These are phyloP conservation scores for Heterotilapia buettikoferi DNA, from an alignment of 2,113 vertebrate genomes.

Conservation along the genomic window DNA sequence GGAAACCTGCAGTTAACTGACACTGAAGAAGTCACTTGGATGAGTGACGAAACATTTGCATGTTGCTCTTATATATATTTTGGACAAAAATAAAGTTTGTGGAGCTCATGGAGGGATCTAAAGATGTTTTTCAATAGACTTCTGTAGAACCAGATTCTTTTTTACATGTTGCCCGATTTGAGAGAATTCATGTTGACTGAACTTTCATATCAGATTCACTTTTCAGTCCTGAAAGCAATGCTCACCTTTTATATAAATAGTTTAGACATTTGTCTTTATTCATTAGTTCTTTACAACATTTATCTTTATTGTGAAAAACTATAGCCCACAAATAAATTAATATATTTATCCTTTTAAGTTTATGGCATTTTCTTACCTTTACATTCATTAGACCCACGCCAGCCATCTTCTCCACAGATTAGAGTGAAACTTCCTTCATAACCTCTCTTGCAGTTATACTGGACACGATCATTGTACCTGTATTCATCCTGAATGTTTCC, in stretches of 20 bases:
- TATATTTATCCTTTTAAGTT: background rate
- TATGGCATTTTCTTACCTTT: background rate
- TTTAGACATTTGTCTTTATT: background rate
- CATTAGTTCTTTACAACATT: rapidly evolving
- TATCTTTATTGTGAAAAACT: background rate
- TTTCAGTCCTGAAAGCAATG: background rate
- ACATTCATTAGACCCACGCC: rapidly evolving
- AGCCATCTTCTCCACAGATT: rapidly evolving
- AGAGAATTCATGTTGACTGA: background rate
- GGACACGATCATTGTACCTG: rapidly evolving
- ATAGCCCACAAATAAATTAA: background rate
- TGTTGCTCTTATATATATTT: no score
- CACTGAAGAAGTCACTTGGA: no score
- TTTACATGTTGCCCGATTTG: rapidly evolving
- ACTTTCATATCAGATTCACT: background rate
- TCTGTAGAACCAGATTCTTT: background rate
- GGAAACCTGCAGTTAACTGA: no score
- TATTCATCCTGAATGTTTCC: rapidly evolving
- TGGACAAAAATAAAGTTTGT: no score
- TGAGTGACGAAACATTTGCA: no score
- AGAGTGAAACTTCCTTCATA: background rate
- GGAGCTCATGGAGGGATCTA: no score
- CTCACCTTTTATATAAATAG: rapidly evolving
- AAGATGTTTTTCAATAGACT: no score
- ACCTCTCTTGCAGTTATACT: background rate